Percentiles rank a stretch among this genome's conserved stretches.
phyloP scores from a whole-genome alignment of 1,140 invertebrate genomes.

The Cephus cinctus region DNA sequence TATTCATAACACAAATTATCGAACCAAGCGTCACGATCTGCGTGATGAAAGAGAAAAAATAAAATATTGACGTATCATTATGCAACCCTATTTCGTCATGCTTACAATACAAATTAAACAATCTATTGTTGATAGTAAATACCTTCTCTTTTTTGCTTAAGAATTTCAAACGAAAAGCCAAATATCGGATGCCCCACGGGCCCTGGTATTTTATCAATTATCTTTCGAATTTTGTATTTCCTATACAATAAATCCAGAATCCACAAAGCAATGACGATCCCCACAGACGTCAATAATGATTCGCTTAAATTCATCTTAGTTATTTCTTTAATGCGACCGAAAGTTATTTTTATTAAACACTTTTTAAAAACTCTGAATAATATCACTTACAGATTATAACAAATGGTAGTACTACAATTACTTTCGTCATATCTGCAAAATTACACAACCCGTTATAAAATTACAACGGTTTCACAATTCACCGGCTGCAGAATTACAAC shows the following conservation, averaged over 20 bases:
- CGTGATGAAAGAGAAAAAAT: neutral
- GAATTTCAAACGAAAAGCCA: conserved; percentile 13
- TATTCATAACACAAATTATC: conserved; percentile 12
- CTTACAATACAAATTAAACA: too few relatives aligned
- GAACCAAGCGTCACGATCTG: conserved; percentile 30
- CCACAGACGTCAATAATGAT: neutral
- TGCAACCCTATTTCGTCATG: too few relatives aligned
- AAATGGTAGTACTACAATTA: neutral
- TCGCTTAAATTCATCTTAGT: too few relatives aligned
- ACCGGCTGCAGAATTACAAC: too few relatives aligned
- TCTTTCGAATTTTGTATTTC: conserved; percentile 11
- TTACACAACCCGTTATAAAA: too few relatives aligned
- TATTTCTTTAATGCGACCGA: too few relatives aligned
- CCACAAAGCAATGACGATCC: neutral
- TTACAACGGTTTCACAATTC: too few relatives aligned
- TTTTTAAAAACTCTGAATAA: too few relatives aligned
- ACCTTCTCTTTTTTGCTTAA: conserved; percentile 22
- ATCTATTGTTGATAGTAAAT: conserved; percentile 53
- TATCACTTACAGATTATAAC: too few relatives aligned
- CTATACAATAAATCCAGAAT: conserved; percentile 5
- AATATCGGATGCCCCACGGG: conserved; percentile 19
- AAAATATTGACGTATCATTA: too few relatives aligned
- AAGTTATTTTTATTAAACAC: too few relatives aligned
- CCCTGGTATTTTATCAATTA: conserved; percentile 22
- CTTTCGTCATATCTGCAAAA: too few relatives aligned